Conservation (phyloP, 1,140 invertebrate species). For the Pectinophora gossypiella region DNA sequence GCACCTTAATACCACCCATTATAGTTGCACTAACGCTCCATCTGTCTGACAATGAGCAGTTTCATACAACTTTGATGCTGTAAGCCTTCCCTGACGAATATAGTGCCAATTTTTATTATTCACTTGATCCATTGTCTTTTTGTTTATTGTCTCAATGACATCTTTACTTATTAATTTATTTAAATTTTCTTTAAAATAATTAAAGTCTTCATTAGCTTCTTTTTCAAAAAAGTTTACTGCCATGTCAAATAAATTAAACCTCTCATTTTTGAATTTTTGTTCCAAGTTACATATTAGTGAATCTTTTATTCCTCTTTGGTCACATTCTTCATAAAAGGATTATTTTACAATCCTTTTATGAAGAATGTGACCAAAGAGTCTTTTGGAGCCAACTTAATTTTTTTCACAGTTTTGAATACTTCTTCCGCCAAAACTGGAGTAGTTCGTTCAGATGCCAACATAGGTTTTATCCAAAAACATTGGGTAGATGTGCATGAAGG, state of each 20-base stretch:
- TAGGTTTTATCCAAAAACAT: constrained; percentile 9
- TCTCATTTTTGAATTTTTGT: too few species aligned
- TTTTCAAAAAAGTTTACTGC: background rate
- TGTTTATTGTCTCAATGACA: constrained; percentile 11
- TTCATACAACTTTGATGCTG: constrained; percentile 56
- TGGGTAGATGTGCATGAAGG: constrained; percentile 4
- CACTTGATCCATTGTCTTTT: constrained; percentile 19
- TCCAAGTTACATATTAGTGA: constrained; percentile 4
- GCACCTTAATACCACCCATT: constrained; percentile 36
- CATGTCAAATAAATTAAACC: constrained; percentile 1
- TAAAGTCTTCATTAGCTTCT: background rate
- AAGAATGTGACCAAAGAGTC: background rate
- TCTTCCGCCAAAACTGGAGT: background rate
- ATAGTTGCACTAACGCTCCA: constrained; percentile 40
- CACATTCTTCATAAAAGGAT: constrained; percentile 2
- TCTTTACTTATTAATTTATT: background rate
- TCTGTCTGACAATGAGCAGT: constrained; percentile 42
- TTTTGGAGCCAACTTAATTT: background rate
- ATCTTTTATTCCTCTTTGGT: background rate
- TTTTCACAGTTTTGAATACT: background rate
- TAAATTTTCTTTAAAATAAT: background rate
- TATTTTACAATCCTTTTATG: too few species aligned
- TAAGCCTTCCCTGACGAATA: constrained; percentile 52
- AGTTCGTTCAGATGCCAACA: background rate
- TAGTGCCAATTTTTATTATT: constrained; percentile 37